Evolutionary conservation across 2,888 invertebrate genomes (phyloP).

Genomic region (Graphium colonna): DNA sequence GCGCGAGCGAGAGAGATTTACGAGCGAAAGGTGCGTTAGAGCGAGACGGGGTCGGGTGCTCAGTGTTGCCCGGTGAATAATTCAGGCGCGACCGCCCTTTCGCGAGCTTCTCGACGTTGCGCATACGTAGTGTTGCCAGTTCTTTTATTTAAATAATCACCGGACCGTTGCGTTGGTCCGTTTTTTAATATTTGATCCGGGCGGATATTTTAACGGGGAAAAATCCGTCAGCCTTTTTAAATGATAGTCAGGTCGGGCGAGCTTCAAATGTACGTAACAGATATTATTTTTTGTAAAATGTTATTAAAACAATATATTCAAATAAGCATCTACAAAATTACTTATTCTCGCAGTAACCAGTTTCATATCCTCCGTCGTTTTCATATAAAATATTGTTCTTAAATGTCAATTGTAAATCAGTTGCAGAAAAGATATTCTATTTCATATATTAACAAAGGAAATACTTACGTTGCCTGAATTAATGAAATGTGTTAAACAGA

Average conservation of each 20-base stretch:
- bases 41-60: slow-evolving; percentile 50
- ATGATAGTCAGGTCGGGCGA: background rate
- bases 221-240: background rate
- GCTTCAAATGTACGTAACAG: background rate
- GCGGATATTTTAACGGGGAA: background rate
- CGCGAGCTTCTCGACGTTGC: slow-evolving; percentile 35
- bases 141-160: slow-evolving; percentile 22
- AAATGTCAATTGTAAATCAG: too few relatives aligned
- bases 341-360: background rate
- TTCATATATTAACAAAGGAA: too few relatives aligned
- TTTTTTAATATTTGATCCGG: slow-evolving; percentile 11
- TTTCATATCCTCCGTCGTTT: too few relatives aligned
- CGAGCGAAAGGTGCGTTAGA: slow-evolving; percentile 27
- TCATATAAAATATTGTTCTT: too few relatives aligned
- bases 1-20: slow-evolving; percentile 43
- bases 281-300: background rate
- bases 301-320: background rate
- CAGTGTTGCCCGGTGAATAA: slow-evolving; percentile 73
- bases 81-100: slow-evolving; percentile 72
- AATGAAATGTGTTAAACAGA: too few relatives aligned
- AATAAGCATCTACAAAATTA: background rate
- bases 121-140: slow-evolving; percentile 28
- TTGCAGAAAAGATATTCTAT: too few relatives aligned
- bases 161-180: background rate
- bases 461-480: too few relatives aligned